These are phyloP conservation scores for Tursiops truncatus DNA, from an alignment of 2,113 vertebrate genomes.

Conservation along the genomic window DNA sequence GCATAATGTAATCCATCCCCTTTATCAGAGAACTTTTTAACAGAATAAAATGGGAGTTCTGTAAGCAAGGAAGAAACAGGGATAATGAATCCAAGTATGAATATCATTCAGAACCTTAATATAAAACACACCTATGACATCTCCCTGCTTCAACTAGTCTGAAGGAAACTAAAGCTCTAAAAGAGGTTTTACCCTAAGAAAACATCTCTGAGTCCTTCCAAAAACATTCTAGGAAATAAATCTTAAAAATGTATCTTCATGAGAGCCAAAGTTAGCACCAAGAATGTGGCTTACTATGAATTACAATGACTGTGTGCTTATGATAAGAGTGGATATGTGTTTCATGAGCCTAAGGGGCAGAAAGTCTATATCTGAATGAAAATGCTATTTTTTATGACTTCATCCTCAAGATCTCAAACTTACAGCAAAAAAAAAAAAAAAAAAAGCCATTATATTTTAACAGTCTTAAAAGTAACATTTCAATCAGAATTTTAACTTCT, in stretches of 20 bases:
- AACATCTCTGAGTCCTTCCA: neutral
- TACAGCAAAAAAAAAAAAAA: neutral
- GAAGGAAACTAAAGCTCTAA: neutral
- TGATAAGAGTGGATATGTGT: no score
- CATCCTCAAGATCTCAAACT: neutral
- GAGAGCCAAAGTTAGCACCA: neutral
- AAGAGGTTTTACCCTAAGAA: neutral
- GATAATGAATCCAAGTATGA: neutral
- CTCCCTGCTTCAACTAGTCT: neutral
- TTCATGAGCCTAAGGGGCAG: neutral
- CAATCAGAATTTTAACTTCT: neutral
- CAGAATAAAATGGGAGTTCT: neutral
- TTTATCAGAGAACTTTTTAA: neutral
- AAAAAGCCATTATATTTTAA: neutral
- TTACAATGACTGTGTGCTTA: neutral
- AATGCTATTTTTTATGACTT: neutral
- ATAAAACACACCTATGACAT: neutral
- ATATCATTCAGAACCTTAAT: neutral
- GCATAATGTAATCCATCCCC: neutral
- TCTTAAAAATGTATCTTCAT: neutral
- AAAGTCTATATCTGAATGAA: neutral
- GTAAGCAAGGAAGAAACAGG: neutral
- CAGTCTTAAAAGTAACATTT: neutral
- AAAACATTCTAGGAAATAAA: neutral
- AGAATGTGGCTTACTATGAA: fast-evolving